These are phyloP conservation scores for Helleia helle DNA, from an alignment of 2,888 invertebrate genomes.

Conservation along the genomic window DNA sequence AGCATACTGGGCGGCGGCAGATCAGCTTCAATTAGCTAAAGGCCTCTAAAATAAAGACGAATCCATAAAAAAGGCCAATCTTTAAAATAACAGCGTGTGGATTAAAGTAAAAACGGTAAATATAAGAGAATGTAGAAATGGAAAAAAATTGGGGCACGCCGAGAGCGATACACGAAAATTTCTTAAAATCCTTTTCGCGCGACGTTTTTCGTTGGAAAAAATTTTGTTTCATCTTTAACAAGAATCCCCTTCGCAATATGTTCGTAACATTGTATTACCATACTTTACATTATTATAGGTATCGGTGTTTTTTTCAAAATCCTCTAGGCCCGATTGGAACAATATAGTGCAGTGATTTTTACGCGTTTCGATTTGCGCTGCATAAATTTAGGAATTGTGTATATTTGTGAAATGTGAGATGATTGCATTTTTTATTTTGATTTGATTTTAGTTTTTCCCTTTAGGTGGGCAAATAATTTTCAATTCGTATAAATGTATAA, in stretches of 20 bases:
- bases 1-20: too few species aligned
- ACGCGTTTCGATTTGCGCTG: not conserved
- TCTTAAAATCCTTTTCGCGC: conserved; percentile 20
- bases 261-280: not conserved
- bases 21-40: too few species aligned
- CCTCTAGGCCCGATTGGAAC: not conserved
- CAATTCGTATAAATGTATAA: too few species aligned
- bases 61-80: not conserved
- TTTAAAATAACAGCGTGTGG: not conserved
- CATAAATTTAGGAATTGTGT: not conserved
- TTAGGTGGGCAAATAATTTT: too few species aligned
- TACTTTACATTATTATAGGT: conserved; percentile 6
- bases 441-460: too few species aligned
- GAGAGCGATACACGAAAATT: conserved; percentile 23
- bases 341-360: conserved; percentile 6
- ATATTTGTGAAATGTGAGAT: not conserved
- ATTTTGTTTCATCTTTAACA: conserved; percentile 1
- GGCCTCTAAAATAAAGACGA: too few species aligned
- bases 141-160: conserved; percentile 15
- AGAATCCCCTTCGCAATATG: conserved; percentile 1
- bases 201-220: conserved; percentile 2
- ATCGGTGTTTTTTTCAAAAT: not conserved
- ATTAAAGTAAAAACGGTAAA: not conserved
- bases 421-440: conserved; percentile 1
- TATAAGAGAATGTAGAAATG: conserved; percentile 1